Evolutionary conservation across 2,113 vertebrate genomes (phyloP), one percentile per base, ranked within the genome.

Genomic region (Oncorhynchus tshawytscha): DNA sequence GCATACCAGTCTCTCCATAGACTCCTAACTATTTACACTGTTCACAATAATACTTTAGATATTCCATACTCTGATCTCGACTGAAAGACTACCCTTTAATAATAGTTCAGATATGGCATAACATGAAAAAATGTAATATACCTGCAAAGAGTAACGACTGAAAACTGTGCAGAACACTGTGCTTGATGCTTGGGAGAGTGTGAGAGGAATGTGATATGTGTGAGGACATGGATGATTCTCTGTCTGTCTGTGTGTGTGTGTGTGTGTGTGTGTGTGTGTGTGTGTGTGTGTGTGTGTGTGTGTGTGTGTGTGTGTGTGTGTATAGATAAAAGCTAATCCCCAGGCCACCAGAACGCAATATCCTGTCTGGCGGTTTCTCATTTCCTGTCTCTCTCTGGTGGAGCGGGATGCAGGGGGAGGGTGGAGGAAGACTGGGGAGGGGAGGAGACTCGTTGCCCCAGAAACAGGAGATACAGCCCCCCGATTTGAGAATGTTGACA

Each of bases 361-460:
- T 96, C 95, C 95, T 95, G 94, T 94, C 93, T 93, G 93, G 90
- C 92, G 87, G 76, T 92, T 95, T 95, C 94, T 95, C 94, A 95
- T 96, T 94, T 96, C 95, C 95, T 95, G 95, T 95, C 92, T 94
- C 92, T 93, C 92, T 92, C 78, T 92, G 91, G 87, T 86, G 90
- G 90, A 92, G 94, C 88, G 86, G 90, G 86, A 87, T 90, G 86
- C 80, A 73, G 72, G 31, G 88, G 82, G 88, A 86, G 87, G 89
- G 86, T 1, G 49, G 71, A 29, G 34, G 15, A 39, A 16, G 39
- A 6, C 78, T 86, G 88, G 90, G 90, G 91, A 88, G 90, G 86
- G 91, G 88, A 86, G 86, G 91, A 88, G 86, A 87, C 89, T 86
- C 88, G 92, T 94, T 94, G 90, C 93, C 93, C 91, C 91, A 94